These are phyloP conservation scores for Brachypterus glaber DNA, from an alignment of 2,888 invertebrate genomes.

Conservation along the genomic window DNA sequence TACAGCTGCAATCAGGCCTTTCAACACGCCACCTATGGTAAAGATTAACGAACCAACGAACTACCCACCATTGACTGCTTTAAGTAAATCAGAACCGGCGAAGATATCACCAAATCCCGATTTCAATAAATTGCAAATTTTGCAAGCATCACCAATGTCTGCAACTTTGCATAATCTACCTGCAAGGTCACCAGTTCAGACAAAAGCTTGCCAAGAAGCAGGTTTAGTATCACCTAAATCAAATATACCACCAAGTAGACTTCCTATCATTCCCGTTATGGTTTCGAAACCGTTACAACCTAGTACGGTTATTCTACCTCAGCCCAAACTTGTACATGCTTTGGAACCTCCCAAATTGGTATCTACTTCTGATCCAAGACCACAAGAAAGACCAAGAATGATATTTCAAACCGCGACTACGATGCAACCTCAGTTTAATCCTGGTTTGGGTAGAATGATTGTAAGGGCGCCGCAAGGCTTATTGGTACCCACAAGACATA, in stretches of 20 bases:
- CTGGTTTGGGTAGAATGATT: constrained; percentile 27
- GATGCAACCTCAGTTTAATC: constrained; percentile 22
- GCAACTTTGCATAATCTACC: constrained; percentile 31
- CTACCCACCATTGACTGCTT: constrained; percentile 24
- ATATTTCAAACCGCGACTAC: constrained; percentile 29
- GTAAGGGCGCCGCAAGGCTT: constrained; percentile 26
- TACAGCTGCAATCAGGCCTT: constrained; percentile 15
- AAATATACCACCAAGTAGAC: constrained; percentile 30
- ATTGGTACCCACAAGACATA: constrained; percentile 25
- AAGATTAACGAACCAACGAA: constrained; percentile 24
- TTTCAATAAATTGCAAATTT: constrained; percentile 20
- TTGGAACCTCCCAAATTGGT: constrained; percentile 33
- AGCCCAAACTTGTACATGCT: constrained; percentile 32
- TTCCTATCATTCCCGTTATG: constrained; percentile 51
- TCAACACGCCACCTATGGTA: constrained; percentile 22
- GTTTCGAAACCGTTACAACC: constrained; percentile 49
- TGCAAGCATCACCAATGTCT: constrained; percentile 19
- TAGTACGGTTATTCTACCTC: constrained; percentile 40
- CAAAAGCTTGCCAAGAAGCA: constrained; percentile 22
- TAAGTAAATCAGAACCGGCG: constrained; percentile 25
- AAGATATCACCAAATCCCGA: constrained; percentile 20
- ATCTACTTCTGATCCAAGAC: constrained; percentile 27
- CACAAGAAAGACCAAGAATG: constrained; percentile 39
- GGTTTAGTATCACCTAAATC: constrained; percentile 20
- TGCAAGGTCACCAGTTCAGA: constrained; percentile 26